Percentiles rank a stretch among this genome's conserved stretches.
phyloP scores from a whole-genome alignment of 2,113 vertebrate species.

The Jacana jacana region DNA sequence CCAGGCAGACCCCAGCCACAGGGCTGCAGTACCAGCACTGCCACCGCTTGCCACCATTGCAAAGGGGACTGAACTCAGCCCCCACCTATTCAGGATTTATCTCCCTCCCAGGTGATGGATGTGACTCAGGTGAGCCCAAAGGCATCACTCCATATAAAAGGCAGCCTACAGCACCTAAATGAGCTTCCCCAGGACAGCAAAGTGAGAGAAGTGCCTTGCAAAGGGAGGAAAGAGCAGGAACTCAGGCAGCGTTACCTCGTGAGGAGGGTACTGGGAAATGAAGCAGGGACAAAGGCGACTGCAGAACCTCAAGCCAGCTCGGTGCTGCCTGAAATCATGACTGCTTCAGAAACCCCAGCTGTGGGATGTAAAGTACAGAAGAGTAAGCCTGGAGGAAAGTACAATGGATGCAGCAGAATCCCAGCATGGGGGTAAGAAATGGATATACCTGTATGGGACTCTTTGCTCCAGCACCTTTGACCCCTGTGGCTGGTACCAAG shows the following conservation, averaged over 20 bases:
- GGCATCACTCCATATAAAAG: neutral
- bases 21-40: neutral
- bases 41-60: neutral
- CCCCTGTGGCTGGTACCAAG: rapidly evolving
- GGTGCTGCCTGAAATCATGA: neutral
- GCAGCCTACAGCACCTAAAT: neutral
- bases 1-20: too few relatives aligned
- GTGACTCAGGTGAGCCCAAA: neutral
- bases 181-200: neutral
- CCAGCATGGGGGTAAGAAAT: neutral
- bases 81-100: neutral
- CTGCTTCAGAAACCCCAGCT: neutral
- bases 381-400: neutral
- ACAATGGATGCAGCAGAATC: rapidly evolving
- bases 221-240: neutral
- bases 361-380: rapidly evolving
- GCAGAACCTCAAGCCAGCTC: neutral
- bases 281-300: neutral
- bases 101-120: neutral
- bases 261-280: neutral
- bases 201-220: neutral
- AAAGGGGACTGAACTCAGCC: neutral
- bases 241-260: rapidly evolving
- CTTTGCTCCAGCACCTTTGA: neutral
- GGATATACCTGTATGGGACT: too few relatives aligned